Percentiles rank a stretch among this genome's conserved stretches.
These are phyloP conservation scores for western clawed frog (Xenopus tropicalis) DNA, from an alignment of 2,113 vertebrate species.

Conservation along the genomic window DNA sequence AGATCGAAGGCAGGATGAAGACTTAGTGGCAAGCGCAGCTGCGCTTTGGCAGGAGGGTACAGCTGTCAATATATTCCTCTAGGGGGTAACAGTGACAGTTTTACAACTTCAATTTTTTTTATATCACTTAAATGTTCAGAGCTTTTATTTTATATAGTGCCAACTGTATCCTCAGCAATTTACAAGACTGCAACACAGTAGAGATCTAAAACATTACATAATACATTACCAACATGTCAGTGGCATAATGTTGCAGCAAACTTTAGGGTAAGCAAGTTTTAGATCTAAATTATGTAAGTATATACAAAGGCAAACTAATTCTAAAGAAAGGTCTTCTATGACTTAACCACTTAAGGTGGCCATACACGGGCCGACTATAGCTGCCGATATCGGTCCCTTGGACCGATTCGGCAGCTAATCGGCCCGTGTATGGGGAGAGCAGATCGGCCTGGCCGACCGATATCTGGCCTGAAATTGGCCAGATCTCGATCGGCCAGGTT, in stretches of 20 bases:
- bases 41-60: conserved; percentile 18
- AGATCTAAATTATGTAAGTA: not conserved
- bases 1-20: conserved; percentile 33
- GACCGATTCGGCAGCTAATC: too few species aligned
- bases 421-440: too few species aligned
- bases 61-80: conserved; percentile 41
- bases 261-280: not conserved
- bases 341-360: too few species aligned
- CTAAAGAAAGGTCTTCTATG: too few species aligned
- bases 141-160: conserved; percentile 24
- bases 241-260: conserved; percentile 16
- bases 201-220: conserved; percentile 26
- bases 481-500: too few species aligned
- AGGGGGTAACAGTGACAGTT: conserved; percentile 41
- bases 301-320: not conserved
- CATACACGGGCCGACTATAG: too few species aligned
- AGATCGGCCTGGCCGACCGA: too few species aligned
- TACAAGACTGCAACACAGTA: conserved; percentile 23
- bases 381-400: too few species aligned
- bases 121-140: conserved; percentile 21
- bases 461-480: too few species aligned
- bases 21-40: conserved; percentile 41
- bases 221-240: conserved; percentile 10
- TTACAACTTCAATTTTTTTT: conserved; percentile 26
- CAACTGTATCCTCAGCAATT: conserved; percentile 13